These are phyloP conservation scores for Tyto alba DNA, from an alignment of 2,113 vertebrate species.

Conservation along the genomic window DNA sequence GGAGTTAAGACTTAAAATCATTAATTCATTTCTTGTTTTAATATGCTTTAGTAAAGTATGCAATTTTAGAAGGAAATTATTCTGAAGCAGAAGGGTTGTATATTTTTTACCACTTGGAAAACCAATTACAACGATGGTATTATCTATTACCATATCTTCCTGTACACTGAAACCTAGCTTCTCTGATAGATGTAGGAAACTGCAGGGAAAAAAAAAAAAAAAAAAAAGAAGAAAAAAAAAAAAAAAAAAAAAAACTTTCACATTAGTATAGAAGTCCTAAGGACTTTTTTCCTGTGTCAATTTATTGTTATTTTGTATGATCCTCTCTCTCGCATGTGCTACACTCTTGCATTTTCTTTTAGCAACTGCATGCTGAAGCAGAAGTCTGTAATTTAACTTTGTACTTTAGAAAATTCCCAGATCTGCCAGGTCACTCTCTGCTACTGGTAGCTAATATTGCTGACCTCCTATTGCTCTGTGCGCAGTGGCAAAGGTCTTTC, in stretches of 20 bases:
- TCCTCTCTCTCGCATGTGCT: not conserved
- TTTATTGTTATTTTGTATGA: not conserved
- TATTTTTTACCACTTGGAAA: not conserved
- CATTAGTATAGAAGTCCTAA: not conserved
- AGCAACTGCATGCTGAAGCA: not conserved
- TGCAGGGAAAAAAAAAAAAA: not conserved
- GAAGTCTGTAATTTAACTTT: constrained; percentile 35
- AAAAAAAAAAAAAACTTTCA: not conserved
- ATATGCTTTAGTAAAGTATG: not conserved
- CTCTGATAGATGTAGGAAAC: not conserved
- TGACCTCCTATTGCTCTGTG: constrained; percentile 63
- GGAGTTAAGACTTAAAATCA: not conserved
- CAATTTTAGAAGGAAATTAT: not conserved
- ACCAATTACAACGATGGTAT: not conserved
- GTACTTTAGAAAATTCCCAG: not conserved
- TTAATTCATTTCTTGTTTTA: not conserved
- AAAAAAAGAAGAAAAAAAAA: not conserved
- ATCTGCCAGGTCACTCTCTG: not conserved
- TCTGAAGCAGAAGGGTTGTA: not conserved
- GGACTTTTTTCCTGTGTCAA: not conserved
- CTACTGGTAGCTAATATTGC: constrained; percentile 8
- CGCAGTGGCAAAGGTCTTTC: constrained; percentile 40
- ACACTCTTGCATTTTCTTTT: not conserved
- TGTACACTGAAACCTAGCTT: not conserved
- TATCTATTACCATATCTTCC: not conserved